phyloP scores from a whole-genome alignment of 2,113 vertebrate genomes.

The Amphiprion percula region DNA sequence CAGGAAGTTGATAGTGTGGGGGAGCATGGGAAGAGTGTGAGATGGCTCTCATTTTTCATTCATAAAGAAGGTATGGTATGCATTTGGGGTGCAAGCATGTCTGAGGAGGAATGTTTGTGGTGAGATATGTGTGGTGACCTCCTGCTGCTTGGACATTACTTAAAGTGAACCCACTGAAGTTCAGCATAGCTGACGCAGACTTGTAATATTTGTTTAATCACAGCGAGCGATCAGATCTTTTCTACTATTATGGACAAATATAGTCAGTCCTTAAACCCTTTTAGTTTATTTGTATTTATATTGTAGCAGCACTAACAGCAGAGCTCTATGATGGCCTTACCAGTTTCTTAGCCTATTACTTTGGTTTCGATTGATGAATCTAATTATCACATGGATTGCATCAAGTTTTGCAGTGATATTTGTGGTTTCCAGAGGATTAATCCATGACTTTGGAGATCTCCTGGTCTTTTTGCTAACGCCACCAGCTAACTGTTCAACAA shows the following conservation, averaged over 20 bases:
- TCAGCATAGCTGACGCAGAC: constrained; percentile 5
- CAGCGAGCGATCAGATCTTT: constrained; percentile 8
- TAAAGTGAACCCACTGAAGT: constrained; percentile 6
- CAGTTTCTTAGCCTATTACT: no score
- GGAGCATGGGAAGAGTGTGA: constrained; percentile 71
- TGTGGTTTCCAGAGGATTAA: no score
- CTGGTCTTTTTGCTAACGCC: no score
- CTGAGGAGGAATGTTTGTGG: constrained; percentile 51
- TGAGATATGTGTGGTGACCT: constrained; percentile 37
- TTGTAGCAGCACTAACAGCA: not conserved
- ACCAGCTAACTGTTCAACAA: not conserved
- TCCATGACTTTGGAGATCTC: no score
- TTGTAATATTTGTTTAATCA: constrained; percentile 5
- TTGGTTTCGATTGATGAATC: not conserved
- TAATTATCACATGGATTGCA: not conserved
- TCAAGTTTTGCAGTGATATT: no score
- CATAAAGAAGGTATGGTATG: constrained; percentile 63
- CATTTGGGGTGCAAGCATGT: constrained; percentile 21
- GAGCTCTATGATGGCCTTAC: not conserved
- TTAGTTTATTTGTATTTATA: not conserved
- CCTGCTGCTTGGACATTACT: constrained; percentile 13
- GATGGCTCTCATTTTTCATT: constrained; percentile 48
- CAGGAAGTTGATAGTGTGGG: constrained; percentile 70
- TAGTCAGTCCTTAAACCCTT: not conserved
- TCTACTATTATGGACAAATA: not conserved